Evolutionary conservation across 2,113 vertebrate genomes (phyloP).

Genomic region (Neopipo cinnamomea): DNA sequence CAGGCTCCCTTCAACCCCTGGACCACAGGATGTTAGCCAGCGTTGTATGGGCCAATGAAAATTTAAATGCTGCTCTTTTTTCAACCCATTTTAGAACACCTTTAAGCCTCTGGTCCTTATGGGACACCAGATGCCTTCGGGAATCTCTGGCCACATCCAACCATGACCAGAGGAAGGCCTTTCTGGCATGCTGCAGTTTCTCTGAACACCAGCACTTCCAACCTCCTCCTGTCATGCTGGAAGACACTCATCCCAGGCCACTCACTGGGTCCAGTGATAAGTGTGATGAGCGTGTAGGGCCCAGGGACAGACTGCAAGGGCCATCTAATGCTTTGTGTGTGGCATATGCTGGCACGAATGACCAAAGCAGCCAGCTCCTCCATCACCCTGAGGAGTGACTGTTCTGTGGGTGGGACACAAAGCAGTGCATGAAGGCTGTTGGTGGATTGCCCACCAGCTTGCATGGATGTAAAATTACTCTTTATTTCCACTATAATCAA

Average conservation of each 20-base stretch:
- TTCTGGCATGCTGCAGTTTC: not conserved
- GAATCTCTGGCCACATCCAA: not conserved
- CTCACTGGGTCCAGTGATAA: not conserved
- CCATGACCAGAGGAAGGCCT: rapidly evolving
- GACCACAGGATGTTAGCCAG: not conserved
- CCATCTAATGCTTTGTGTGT: not conserved
- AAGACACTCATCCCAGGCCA: not conserved
- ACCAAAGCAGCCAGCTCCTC: not conserved
- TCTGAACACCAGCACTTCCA: not conserved
- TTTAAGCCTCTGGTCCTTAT: not conserved
- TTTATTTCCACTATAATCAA: not conserved
- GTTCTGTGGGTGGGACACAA: not conserved
- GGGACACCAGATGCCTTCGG: not conserved
- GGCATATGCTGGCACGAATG: rapidly evolving
- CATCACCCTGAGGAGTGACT: rapidly evolving
- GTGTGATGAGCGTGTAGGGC: not conserved
- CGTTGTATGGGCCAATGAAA: not conserved
- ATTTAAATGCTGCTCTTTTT: not conserved
- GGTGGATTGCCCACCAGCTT: not conserved
- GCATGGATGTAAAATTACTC: not conserved
- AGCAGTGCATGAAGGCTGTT: not conserved
- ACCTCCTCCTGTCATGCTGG: not conserved
- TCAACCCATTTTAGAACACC: not conserved
- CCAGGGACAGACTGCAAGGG: not conserved
- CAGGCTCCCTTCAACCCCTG: not conserved